Conservation (phyloP, 2,113 vertebrate genomes). For the Eulacestoma nigropectus region DNA sequence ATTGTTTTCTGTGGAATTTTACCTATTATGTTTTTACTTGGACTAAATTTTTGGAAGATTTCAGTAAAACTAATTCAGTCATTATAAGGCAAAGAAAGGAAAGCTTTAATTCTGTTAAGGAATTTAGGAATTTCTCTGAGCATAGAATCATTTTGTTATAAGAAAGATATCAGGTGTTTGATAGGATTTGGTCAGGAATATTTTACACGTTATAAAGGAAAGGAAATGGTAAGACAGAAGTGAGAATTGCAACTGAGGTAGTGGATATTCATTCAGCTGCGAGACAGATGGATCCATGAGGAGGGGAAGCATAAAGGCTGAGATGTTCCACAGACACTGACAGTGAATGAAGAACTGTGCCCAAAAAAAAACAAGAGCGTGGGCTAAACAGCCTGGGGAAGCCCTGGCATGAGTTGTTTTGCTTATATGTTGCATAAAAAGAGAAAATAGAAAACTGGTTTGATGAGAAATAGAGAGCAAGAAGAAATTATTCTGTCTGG, state of each 20-base stretch:
- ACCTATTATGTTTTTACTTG: neutral
- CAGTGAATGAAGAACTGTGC: neutral
- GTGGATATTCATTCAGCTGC: neutral
- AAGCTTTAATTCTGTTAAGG: neutral
- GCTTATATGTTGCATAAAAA: neutral
- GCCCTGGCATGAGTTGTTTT: neutral
- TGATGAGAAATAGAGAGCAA: neutral
- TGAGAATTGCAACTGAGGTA: neutral
- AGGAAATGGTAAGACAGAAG: neutral
- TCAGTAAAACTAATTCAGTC: neutral
- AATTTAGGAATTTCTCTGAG: neutral
- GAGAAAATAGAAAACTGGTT: neutral
- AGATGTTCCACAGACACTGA: neutral
- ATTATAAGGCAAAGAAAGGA: neutral
- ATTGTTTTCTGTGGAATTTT: neutral
- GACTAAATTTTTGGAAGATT: neutral
- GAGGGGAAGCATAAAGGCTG: neutral
- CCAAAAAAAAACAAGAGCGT: neutral
- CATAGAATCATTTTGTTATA: neutral
- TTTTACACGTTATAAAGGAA: rapidly evolving
- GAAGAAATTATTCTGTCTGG: neutral
- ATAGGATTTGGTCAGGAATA: neutral
- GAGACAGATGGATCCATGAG: neutral
- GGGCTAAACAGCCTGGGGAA: neutral
- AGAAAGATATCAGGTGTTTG: neutral